Percentiles rank a stretch among this genome's conserved stretches.
phyloP scores from a whole-genome alignment of 2,888 invertebrate genomes.

The Camponotus fellah region DNA sequence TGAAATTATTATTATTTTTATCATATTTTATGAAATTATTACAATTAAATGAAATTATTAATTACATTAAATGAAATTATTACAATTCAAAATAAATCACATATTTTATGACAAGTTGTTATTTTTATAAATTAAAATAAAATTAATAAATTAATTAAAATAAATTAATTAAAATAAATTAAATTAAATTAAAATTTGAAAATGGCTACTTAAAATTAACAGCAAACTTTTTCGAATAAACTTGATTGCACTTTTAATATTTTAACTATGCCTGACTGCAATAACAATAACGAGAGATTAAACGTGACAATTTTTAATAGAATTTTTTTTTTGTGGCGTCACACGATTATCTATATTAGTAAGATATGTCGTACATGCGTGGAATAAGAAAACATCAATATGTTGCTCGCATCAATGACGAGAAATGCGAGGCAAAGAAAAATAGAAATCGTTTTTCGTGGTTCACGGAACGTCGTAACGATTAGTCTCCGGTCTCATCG shows the following conservation, averaged over 20 bases:
- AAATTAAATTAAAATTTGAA: background rate
- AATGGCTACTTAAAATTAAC: background rate
- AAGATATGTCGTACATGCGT: background rate
- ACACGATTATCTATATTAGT: background rate
- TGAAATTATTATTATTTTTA: background rate
- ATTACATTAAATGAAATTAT: background rate
- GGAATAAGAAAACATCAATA: background rate
- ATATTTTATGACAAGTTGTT: background rate
- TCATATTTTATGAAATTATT: background rate
- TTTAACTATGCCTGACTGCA: background rate
- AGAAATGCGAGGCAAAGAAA: slow-evolving; percentile 48
- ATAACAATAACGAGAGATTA: background rate
- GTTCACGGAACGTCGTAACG: slow-evolving; percentile 72
- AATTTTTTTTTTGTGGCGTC: background rate
- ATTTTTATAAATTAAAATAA: background rate
- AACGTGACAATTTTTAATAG: background rate
- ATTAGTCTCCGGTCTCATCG: slow-evolving; percentile 65
- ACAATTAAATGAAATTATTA: background rate
- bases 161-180: no score
- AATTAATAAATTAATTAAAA: no score
- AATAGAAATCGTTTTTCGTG: slow-evolving; percentile 75
- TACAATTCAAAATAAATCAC: no score
- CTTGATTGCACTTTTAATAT: background rate
- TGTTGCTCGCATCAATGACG: slow-evolving; percentile 33
- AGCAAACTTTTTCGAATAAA: background rate